Evolutionary conservation across 2,113 vertebrate species (phyloP).

Genomic region (Callionymus lyra): DNA sequence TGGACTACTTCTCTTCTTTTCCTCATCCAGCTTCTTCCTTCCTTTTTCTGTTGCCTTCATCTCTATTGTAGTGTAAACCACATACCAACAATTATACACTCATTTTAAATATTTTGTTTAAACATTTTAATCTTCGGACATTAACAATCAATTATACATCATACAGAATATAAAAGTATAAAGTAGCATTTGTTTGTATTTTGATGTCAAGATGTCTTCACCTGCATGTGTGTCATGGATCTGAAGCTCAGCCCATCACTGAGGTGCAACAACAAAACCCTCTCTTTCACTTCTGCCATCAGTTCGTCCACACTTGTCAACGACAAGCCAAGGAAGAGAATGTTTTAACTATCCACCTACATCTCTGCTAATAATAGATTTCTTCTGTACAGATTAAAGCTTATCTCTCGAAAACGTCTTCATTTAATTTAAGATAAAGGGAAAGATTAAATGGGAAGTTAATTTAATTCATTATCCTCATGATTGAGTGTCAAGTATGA

Average conservation of each 20-base stretch:
- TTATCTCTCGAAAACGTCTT: conserved; percentile 23
- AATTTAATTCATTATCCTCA: conserved; percentile 38
- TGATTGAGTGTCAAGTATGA: conserved; percentile 25
- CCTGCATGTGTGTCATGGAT: no score
- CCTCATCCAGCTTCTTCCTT: no score
- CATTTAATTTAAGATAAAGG: conserved; percentile 37
- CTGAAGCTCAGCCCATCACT: no score
- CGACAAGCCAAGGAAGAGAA: conserved; percentile 10
- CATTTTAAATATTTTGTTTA: no score
- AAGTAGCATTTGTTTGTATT: background rate
- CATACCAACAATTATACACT: no score
- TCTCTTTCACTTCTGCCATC: conserved; percentile 12
- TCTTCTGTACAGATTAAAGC: conserved; percentile 16
- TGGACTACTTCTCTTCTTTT: no score
- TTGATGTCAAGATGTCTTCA: background rate
- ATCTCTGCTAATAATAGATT: conserved; percentile 10
- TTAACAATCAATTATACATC: no score
- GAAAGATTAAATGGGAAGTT: conserved; percentile 36
- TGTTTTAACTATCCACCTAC: conserved; percentile 8
- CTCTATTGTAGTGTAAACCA: no score
- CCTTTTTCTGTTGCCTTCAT: no score
- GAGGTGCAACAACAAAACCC: no score
- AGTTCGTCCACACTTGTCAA: conserved; percentile 12
- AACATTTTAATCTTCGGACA: no score
- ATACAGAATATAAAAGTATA: background rate